Evolutionary conservation across 2,888 invertebrate species (phyloP), one percentile per base, ranked within the genome.

Genomic region (Amaurobius ferox): DNA sequence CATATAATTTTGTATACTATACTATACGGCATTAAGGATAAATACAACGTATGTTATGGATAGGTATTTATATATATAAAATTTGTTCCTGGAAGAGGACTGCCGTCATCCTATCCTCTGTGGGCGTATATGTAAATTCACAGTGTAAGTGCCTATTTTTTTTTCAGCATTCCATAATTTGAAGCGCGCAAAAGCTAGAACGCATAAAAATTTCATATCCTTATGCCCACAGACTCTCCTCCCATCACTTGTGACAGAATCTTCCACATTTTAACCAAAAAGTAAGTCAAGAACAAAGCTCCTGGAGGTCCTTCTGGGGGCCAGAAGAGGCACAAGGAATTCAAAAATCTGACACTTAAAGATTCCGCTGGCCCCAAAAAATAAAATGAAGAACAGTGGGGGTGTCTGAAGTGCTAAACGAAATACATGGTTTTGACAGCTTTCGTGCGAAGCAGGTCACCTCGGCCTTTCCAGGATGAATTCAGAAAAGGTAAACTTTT

Each of bases 351-450:
- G 44, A 28, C 62, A 70, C 32, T 73, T 67, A 9, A 19, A 67
- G 40, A 70, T n/a, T 19, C 66, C 66, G 30, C 19, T 67, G 44
- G 30, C 61, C 68, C 68, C 66, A 19, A 61, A 62, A 40, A 66
- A 35, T 30, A 72, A 72, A 64, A 79, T 73, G 0, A 23, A 19
- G 55, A 61, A 61, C 32, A 35, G 81, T 76, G 81, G 81, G 81
- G 81, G 81, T 61, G 81, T 29, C 62, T 70, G 23, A 70, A 81
- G 81, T 81, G 76, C 44, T 62, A 64, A 76, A n/a, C 35, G 64
- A 35, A 70, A 62, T 76, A 70, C 70, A 44, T 32, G 3, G 23
- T 16, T 70, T 61, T 70, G 67, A 68, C 68, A 61, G 68, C 6
- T 70, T 19, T 28, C 30, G 28, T 32, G 30, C 32, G 9, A 81